Evolutionary conservation across 2,113 vertebrate species (phyloP).

Genomic region (Accipiter cooperii): DNA sequence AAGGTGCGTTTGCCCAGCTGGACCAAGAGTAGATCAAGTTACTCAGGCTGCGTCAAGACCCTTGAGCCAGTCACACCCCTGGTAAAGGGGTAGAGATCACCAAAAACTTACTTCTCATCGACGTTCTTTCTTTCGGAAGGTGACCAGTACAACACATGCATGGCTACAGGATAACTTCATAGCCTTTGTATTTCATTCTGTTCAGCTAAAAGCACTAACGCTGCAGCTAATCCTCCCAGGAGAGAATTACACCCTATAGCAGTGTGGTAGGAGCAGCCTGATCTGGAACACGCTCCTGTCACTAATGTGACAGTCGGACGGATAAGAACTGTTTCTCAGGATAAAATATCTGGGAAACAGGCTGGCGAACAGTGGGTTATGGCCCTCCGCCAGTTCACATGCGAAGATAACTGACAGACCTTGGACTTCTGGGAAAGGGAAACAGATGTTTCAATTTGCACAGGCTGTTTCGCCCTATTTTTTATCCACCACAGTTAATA

Average conservation of each 20-base stretch:
- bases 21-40: not conserved
- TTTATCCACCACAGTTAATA: not conserved
- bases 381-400: conserved; percentile 36
- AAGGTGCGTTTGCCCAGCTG: not conserved
- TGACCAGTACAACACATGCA: not conserved
- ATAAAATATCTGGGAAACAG: conserved; percentile 58
- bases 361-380: conserved; percentile 39
- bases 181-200: not conserved
- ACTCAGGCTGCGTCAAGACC: not conserved
- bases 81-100: not conserved
- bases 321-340: conserved; percentile 37
- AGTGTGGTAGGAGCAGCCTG: not conserved
- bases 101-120: not conserved
- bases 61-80: not conserved
- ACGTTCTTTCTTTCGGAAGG: not conserved
- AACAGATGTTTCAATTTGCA: conserved; percentile 60
- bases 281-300: conserved; percentile 10
- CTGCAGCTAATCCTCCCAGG: not conserved
- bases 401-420: conserved; percentile 9
- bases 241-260: not conserved
- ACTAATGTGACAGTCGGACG: not conserved
- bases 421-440: conserved; percentile 36
- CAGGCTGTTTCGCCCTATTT: not conserved
- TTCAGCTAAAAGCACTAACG: not conserved
- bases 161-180: not conserved